Percentiles rank a stretch among this genome's conserved stretches.
Evolutionary conservation across 92 coral and sea anemone genomes (phyloP).

Genomic region (Phenganax stokvisi): DNA sequence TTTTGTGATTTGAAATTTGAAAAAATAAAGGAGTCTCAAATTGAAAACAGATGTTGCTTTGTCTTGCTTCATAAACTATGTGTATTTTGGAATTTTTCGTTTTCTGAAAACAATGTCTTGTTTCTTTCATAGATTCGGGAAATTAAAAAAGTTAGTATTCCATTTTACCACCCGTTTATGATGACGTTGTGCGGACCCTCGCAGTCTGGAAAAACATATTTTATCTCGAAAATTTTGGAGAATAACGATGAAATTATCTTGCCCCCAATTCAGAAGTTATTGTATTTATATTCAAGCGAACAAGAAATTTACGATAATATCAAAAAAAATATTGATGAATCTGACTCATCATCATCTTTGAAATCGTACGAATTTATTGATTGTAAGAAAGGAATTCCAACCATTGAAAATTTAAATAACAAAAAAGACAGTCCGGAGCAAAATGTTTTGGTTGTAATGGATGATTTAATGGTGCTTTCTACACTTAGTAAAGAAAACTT

Average conservation of each 20-base stretch:
- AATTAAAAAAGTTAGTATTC: neutral
- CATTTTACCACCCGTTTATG: neutral
- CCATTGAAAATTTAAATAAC: neutral
- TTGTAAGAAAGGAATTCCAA: neutral
- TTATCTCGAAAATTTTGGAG: neutral
- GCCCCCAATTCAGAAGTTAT: neutral
- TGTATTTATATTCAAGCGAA: neutral
- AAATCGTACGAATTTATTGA: neutral
- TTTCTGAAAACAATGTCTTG: no score
- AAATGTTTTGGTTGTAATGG: neutral
- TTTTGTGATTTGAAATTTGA: no score
- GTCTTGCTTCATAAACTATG: no score
- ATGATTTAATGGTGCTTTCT: neutral
- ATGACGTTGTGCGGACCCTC: neutral
- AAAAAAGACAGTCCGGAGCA: neutral
- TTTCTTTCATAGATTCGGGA: no score
- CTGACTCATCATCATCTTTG: neutral
- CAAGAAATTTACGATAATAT: neutral
- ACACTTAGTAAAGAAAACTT: neutral
- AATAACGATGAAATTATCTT: neutral
- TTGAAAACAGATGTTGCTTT: no score
- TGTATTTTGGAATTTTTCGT: no score
- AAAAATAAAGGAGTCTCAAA: no score
- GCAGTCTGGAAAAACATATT: neutral
- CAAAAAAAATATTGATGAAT: neutral